These are phyloP conservation scores for Rhagoletis zephyria DNA, from an alignment of 1,140 invertebrate genomes.

Conservation along the genomic window DNA sequence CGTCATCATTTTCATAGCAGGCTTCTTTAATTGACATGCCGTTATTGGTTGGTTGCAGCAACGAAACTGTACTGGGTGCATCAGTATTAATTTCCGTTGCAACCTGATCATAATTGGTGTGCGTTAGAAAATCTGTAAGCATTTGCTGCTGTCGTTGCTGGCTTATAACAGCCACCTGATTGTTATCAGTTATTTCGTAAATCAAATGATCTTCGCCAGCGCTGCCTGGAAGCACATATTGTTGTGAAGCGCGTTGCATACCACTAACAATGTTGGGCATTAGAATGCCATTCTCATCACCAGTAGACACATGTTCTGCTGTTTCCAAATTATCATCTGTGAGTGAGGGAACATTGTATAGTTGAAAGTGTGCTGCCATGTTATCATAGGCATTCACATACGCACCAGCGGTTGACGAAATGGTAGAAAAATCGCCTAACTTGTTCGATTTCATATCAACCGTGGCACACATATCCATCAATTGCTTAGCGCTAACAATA, in stretches of 20 bases:
- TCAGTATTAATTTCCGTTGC: slow-evolving; percentile 29
- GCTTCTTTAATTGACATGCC: background rate
- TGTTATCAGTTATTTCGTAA: slow-evolving; percentile 67
- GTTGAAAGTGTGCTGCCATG: slow-evolving; percentile 60
- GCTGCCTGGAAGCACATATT: slow-evolving; percentile 45
- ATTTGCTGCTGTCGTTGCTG: slow-evolving; percentile 68
- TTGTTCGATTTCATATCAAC: slow-evolving; percentile 42
- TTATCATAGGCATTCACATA: slow-evolving; percentile 38
- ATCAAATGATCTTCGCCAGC: slow-evolving; percentile 60
- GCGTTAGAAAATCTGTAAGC: slow-evolving; percentile 65
- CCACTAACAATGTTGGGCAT: slow-evolving; percentile 9
- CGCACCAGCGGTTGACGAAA: background rate
- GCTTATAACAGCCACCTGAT: slow-evolving; percentile 68
- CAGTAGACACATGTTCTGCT: background rate
- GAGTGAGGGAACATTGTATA: slow-evolving; percentile 68
- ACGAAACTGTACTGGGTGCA: background rate
- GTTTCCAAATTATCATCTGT: slow-evolving; percentile 61
- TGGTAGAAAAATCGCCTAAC: background rate
- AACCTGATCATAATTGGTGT: slow-evolving; percentile 21
- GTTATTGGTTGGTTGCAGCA: slow-evolving; percentile 13
- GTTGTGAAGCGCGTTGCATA: slow-evolving; percentile 44
- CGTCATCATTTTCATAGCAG: slow-evolving; percentile 11
- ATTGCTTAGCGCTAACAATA: slow-evolving; percentile 55
- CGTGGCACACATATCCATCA: slow-evolving; percentile 53
- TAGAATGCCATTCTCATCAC: background rate